phyloP scores from a whole-genome alignment of 2,113 vertebrate genomes.

The Misgurnus anguillicaudatus region DNA sequence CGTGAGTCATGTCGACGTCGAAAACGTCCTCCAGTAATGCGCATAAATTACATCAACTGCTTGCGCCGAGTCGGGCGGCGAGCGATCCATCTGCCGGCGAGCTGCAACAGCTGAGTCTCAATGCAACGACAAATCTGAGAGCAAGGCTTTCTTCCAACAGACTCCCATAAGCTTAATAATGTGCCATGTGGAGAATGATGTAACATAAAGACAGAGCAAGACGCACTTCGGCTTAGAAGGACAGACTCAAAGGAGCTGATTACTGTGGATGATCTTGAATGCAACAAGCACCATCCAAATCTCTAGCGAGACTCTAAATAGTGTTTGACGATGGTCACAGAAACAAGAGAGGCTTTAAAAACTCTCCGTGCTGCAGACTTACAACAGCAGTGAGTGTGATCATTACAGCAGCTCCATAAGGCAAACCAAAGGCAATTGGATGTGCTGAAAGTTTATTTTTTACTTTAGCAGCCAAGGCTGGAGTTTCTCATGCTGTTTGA shows the following conservation, averaged over 20 bases:
- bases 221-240: slow-evolving; percentile 65
- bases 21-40: slow-evolving; percentile 47
- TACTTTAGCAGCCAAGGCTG: neutral
- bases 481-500: neutral
- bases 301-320: slow-evolving; percentile 73
- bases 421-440: slow-evolving; percentile 43
- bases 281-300: slow-evolving; percentile 71
- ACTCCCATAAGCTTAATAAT: slow-evolving; percentile 71
- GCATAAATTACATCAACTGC: slow-evolving; percentile 62
- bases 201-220: slow-evolving; percentile 74
- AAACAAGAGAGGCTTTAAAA: slow-evolving; percentile 69
- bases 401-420: slow-evolving; percentile 61
- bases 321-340: slow-evolving; percentile 72
- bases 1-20: slow-evolving; percentile 46
- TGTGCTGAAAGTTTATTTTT: slow-evolving; percentile 7
- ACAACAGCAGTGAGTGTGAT: slow-evolving; percentile 65
- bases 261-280: slow-evolving; percentile 76
- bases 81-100: slow-evolving; percentile 61
- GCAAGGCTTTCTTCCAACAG: slow-evolving; percentile 62
- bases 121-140: slow-evolving; percentile 67
- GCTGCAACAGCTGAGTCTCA: slow-evolving; percentile 65
- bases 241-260: slow-evolving; percentile 74
- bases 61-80: slow-evolving; percentile 56
- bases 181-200: slow-evolving; percentile 73
- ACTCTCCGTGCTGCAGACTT: slow-evolving; percentile 59